Base-by-base conservation (phyloP, 2,797 vertebrate genomes). In the Chaetodon trifasciatus region DNA sequence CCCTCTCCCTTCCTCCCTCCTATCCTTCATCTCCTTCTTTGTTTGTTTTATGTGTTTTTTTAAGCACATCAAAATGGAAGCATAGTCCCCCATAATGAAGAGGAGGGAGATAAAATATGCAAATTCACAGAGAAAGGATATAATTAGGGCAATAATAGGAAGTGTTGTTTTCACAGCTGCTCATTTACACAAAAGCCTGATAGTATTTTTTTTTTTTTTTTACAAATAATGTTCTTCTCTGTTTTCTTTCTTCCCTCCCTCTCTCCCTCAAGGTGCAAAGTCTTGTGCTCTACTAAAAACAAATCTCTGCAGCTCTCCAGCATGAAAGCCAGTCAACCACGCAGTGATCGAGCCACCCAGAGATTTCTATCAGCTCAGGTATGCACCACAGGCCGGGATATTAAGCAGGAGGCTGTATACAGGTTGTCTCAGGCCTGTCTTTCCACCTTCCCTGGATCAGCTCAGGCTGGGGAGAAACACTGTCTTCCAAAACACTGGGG, bases 121-220 rank as follows among this genome's bases (percentile, higher is more conserved):
- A 94, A 96, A 96, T 95, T 93, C 88, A 88, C 83, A 91, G 75
- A 91, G 92, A 90, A 95, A 94, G 90, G 92, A 86, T 93, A 94
- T 94, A 95, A 96, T 96, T 95, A 93, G 89, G 91, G 89, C 82
- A 94, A 92, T 95, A 93, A 95, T 92, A 88, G 91, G 84, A 94
- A 88, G 92, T 93, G 85, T 86, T 96, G 91, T 95, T 95, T 95
- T 95, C 95, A 94, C 94, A 96, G 93, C 90, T 95, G 91, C 90
- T 92, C 86, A 87, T 93, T 94, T 94, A 86, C 86, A 88, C 90
- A 94, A 91, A 92, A 86, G 92, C 65, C 87, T 90, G 91, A 87
- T 82, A 88, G 88, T 84, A 88, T 72, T 86, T 86, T 75, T 72
- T 87, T 84, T 74, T 55, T 61, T 32, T 32, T 53, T 63, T 71